Percentiles rank a stretch among this genome's conserved stretches.
Evolutionary conservation across 2,888 invertebrate genomes (phyloP).

Genomic region (Hydrotaea diabolus): DNA sequence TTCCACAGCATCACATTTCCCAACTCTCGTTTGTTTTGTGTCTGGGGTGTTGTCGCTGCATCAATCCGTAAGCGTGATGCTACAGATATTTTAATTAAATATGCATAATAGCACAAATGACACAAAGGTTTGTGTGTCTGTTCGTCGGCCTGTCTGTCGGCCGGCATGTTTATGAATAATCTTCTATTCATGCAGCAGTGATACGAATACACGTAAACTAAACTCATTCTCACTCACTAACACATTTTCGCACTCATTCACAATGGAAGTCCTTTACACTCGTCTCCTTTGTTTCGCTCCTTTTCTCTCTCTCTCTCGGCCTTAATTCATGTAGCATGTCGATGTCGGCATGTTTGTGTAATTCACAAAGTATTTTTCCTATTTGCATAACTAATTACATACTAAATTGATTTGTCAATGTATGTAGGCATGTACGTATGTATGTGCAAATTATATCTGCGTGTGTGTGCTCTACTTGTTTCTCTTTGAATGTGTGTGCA

Average conservation of each 20-base stretch:
- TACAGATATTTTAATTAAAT: constrained; percentile 63
- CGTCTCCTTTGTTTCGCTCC: constrained; percentile 12
- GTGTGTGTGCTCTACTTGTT: too few species aligned
- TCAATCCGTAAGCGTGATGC: neutral
- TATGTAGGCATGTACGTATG: constrained; percentile 33
- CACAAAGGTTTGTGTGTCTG: constrained; percentile 5
- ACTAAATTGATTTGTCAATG: constrained; percentile 77
- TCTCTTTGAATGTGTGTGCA: neutral
- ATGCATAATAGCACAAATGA: constrained; percentile 35
- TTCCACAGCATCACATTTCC: neutral
- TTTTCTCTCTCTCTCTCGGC: constrained; percentile 44
- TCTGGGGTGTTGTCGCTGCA: neutral
- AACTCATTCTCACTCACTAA: constrained; percentile 45
- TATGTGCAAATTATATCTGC: neutral
- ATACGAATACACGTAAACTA: neutral
- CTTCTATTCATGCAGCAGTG: constrained; percentile 8
- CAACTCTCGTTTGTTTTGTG: neutral
- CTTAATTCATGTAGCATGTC: neutral
- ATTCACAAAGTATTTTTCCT: constrained; percentile 63
- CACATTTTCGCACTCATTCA: constrained; percentile 19
- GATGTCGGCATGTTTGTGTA: constrained; percentile 7
- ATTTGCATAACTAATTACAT: constrained; percentile 76
- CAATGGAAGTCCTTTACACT: constrained; percentile 25
- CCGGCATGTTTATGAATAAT: constrained; percentile 14
- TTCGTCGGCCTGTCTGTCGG: neutral